Base-by-base conservation (phyloP, 2,888 invertebrate genomes). In the Augiades crinisus region DNA sequence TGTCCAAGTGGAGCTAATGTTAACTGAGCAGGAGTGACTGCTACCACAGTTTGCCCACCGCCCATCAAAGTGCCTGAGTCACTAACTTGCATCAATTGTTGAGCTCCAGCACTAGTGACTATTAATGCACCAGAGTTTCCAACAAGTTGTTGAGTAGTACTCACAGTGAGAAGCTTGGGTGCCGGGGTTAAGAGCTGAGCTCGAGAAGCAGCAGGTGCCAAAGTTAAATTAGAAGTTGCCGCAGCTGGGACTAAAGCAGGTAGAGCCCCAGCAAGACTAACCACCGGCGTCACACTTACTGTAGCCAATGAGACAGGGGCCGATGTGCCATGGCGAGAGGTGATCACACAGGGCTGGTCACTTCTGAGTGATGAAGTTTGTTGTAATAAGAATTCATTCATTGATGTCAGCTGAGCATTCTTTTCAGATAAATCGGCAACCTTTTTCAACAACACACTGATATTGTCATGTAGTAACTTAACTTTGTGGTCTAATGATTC, bases 21-120 rank as follows among this genome's bases (percentile, higher is more conserved):
- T 16, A 89, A 64, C 62, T 89, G 89, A 21, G 89, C 89, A 43
- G 89, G 89, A 8, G 78, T 78, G 8, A 89, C 86, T 22, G 88
- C 88, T 17, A 89, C 89, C 41, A 89, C 87, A 45, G 88, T 87
- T 61, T 87, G 88, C 8, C 89, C 88, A 13, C 81, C 87, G 47
- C 88, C 81, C 87, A 89, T 89, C 33, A 89, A 64, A 37, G 84
- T 87, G 2, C 88, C 88, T 10, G 89, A 89, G 62, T 89, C 89
- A 74, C 89, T 88, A 10, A 89, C 89, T 79, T 89, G 89, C 89
- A 89, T 88, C 3, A 89, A 61, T 64, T 89, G 89, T 55, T 89
- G 89, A 1, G 84, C 88, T 53, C 89, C 89, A 55, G 89, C 89
- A 77, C 89, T 89, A 22, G 89, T 89, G 2, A 89, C 88, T 60